Evolutionary conservation across 2,888 invertebrate genomes (phyloP).

Genomic region (Pardosa pseudoannulata): DNA sequence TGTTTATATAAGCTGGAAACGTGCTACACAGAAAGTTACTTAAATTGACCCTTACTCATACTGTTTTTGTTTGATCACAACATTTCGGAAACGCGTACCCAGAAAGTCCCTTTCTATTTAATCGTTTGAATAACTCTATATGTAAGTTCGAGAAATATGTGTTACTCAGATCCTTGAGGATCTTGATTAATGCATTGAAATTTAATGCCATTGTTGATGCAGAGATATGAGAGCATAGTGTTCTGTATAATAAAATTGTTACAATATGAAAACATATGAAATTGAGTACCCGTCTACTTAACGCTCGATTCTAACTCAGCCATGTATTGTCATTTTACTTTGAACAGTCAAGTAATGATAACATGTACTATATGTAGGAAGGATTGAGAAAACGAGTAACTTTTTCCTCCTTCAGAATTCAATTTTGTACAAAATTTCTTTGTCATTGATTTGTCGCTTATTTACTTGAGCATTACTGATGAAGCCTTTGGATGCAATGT

Average conservation of each 20-base stretch:
- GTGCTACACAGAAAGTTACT: too few species aligned
- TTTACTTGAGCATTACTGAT: slow-evolving; percentile 53
- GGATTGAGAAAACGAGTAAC: background rate
- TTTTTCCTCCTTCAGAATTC: background rate
- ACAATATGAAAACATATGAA: background rate
- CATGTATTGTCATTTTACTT: background rate
- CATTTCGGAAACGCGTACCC: too few species aligned
- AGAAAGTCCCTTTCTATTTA: too few species aligned
- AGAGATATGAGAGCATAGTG: background rate
- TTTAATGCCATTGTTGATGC: background rate
- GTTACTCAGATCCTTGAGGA: too few species aligned
- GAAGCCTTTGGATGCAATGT: slow-evolving; percentile 66
- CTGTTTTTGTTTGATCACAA: too few species aligned
- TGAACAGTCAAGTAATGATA: background rate
- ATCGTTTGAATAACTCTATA: too few species aligned
- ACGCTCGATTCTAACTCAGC: background rate
- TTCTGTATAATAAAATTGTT: background rate
- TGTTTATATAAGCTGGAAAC: too few species aligned
- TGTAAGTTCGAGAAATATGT: too few species aligned
- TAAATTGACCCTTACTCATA: too few species aligned
- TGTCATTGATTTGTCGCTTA: slow-evolving; percentile 48
- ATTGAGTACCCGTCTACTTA: background rate
- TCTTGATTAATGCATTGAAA: too few species aligned
- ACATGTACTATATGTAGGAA: background rate
- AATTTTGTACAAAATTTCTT: slow-evolving; percentile 44